Base-by-base conservation (phyloP, 2,888 invertebrate genomes). In the Phragmatobia fuliginosa region DNA sequence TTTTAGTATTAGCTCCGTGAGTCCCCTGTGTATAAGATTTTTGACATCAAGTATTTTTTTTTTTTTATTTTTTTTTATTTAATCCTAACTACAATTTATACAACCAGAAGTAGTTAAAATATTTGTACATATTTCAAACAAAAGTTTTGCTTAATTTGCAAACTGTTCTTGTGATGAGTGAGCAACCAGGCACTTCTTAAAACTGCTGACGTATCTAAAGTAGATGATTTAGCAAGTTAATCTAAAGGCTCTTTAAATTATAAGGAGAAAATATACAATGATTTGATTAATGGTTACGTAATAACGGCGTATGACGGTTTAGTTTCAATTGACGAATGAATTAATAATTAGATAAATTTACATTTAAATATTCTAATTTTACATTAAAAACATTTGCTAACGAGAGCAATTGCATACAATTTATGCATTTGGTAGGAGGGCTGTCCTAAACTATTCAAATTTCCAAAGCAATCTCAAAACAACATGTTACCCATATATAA, bases 211-310 rank as follows among this genome's bases (percentile, higher is more conserved):
- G 64, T 64, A 36, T 64, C 56, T 64, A 36, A 64, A 64, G 36
- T 64, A 36, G 28, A 65, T 65, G 65, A 56, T 65, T 56, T 38
- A 14, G 56, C 65, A 56, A 65, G 56, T 56, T 56, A 14, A 49
- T 18, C 36, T 18, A 56, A 52, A 36, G 36, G 33, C 36, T n/a
- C n/a, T 41, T 49, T 4, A n/a, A 32, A 56, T 56, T 14, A 56
- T 56, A 16, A 65, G 52, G 56, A 56, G 65, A 56, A 36, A 65
- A 65, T 52, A 18, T 28, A 41, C 41, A 18, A 25, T 41, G 38
- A 28, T 56, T 56, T 28, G 56, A 56, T 28, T 56, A 14, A 52
- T 1, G 25, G 25, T 56, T 28, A 28, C 14, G 16, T 16, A 56
- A 56, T 16, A 56, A 28, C 56, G 16, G 16, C 16, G 28, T 16